A percentile compares a stretch with the other conserved stretches of the same genome.
phyloP scores from a whole-genome alignment of 2,113 vertebrate species.

The Melanerpes formicivorus region DNA sequence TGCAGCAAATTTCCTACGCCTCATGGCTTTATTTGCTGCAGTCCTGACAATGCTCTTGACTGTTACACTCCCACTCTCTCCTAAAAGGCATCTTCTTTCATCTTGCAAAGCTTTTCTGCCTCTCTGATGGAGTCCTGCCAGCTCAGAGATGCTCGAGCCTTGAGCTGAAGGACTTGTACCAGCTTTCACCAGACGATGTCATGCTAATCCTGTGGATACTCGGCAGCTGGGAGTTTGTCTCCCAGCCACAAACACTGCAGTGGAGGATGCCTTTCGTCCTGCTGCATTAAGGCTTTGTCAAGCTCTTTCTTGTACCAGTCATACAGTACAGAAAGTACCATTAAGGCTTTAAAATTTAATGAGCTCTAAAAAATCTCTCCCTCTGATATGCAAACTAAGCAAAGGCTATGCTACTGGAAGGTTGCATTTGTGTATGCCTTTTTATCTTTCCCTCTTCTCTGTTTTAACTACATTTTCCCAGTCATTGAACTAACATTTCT shows the following conservation, averaged over 20 bases:
- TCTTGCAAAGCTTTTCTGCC: neutral
- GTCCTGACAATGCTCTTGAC: neutral
- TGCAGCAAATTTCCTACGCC: neutral
- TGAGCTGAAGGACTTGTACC: neutral
- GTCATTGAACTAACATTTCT: neutral
- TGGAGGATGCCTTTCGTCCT: neutral
- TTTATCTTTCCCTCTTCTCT: neutral
- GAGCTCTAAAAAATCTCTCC: slow-evolving; percentile 4
- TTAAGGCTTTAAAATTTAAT: slow-evolving; percentile 68
- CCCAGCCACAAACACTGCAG: neutral
- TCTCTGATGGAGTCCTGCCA: neutral
- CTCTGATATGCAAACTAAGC: neutral
- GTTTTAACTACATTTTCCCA: neutral
- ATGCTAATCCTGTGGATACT: neutral
- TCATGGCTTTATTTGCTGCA: neutral
- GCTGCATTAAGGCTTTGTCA: neutral
- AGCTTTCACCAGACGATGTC: slow-evolving; percentile 46
- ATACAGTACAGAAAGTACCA: neutral
- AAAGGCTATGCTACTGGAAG: neutral
- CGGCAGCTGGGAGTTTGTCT: accelerated
- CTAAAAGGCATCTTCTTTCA: neutral
- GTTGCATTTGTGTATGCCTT: neutral
- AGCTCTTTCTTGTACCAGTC: neutral
- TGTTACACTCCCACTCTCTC: neutral
- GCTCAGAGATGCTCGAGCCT: neutral